These are phyloP conservation scores for Parascotia fuliginaria DNA, from an alignment of 2,888 invertebrate genomes.

Conservation along the genomic window DNA sequence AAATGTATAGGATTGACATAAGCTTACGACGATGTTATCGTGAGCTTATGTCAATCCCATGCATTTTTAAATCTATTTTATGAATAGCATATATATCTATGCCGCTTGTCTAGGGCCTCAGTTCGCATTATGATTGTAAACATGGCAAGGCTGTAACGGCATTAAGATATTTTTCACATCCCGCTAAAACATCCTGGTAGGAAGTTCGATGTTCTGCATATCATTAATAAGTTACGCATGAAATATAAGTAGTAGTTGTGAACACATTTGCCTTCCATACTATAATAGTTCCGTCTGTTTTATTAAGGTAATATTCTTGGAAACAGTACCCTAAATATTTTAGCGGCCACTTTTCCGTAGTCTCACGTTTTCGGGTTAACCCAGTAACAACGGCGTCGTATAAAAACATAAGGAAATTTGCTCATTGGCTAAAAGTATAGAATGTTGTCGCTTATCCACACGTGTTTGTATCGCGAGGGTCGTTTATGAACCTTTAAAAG, in stretches of 20 bases:
- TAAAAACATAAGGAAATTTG: conserved; percentile 18
- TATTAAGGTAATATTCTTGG: conserved; percentile 19
- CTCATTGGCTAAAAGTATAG: conserved; percentile 9
- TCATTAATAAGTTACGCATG: conserved; percentile 17
- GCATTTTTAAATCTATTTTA: no score
- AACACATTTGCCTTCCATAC: conserved; percentile 31
- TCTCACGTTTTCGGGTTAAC: conserved; percentile 9
- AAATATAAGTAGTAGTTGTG: conserved; percentile 29
- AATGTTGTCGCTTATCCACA: conserved; percentile 1
- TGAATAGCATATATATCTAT: no score
- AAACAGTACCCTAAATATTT: conserved; percentile 26
- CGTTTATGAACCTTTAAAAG: conserved; percentile 1
- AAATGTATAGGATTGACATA: no score
- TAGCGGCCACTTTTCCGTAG: conserved; percentile 19
- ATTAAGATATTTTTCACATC: no score
- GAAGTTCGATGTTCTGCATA: no score
- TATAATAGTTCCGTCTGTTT: conserved; percentile 20
- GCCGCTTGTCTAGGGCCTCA: no score
- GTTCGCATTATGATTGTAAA: no score
- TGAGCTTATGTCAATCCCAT: no score
- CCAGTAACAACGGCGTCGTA: not conserved
- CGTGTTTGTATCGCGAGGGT: not conserved
- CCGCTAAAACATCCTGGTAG: no score
- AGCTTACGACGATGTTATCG: no score
- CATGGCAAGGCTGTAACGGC: no score